Evolutionary conservation across 2,888 invertebrate genomes (phyloP).

Genomic region (Zaprionus bogoriensis): DNA sequence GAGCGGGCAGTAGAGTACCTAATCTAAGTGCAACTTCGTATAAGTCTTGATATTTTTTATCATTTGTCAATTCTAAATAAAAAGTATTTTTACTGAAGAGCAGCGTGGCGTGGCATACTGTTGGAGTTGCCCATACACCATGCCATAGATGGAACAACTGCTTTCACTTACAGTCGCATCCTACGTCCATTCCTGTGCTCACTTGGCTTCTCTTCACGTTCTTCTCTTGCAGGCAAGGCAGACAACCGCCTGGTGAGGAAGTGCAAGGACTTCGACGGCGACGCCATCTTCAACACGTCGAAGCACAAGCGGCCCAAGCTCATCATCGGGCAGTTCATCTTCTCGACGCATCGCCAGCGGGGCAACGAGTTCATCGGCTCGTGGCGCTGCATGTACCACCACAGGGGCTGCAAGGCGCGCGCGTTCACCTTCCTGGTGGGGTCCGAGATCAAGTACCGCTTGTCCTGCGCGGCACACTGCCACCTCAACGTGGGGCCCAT

Average conservation of each 20-base stretch:
- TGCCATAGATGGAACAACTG: no score
- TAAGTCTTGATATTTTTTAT: constrained; percentile 39
- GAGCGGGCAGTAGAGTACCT: constrained; percentile 43
- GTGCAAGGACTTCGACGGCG: constrained; percentile 34
- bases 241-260: constrained; percentile 1
- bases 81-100: constrained; percentile 4
- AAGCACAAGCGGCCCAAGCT: constrained; percentile 41
- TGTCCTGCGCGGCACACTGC: constrained; percentile 58
- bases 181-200: no score
- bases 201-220: no score
- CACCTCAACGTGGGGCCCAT: constrained; percentile 26
- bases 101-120: no score
- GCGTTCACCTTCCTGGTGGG: constrained; percentile 51
- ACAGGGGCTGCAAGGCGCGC: constrained; percentile 57
- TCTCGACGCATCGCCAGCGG: constrained; percentile 40
- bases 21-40: constrained; percentile 51
- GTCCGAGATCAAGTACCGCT: constrained; percentile 61
- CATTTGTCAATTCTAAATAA: constrained; percentile 33
- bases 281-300: constrained; percentile 30
- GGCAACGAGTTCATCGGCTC: constrained; percentile 39
- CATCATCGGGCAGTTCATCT: constrained; percentile 42
- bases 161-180: no score
- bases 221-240: no score
- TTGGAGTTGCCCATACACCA: no score
- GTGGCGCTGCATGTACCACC: constrained; percentile 62